These are phyloP conservation scores for Ailurus styani DNA, from an alignment of 2,113 vertebrate species.

Conservation along the genomic window DNA sequence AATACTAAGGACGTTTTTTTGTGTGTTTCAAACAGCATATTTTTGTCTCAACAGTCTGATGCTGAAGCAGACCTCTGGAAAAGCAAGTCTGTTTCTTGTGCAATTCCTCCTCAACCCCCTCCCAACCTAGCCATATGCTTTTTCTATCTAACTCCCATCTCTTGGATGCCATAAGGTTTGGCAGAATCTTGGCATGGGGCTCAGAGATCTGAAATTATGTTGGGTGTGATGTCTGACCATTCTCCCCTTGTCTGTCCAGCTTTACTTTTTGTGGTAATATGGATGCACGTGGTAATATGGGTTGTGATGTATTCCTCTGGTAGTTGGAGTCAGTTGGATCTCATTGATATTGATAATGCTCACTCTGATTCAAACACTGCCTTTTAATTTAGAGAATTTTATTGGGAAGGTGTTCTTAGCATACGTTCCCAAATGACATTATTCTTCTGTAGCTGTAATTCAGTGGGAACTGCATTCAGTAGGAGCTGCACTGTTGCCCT, in stretches of 20 bases:
- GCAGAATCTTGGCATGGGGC: constrained; percentile 74
- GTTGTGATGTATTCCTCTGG: background rate
- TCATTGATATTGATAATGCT: constrained; percentile 1
- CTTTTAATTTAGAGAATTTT: constrained; percentile 53
- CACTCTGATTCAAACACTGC: background rate
- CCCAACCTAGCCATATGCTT: constrained; percentile 69
- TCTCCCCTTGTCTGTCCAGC: constrained; percentile 36
- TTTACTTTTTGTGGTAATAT: background rate
- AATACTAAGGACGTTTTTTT: background rate
- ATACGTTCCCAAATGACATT: constrained; percentile 26
- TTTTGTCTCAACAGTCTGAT: constrained; percentile 62
- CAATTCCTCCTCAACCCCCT: constrained; percentile 47
- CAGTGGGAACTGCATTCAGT: background rate
- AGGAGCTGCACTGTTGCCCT: background rate
- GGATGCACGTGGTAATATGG: background rate
- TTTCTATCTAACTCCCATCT: constrained; percentile 56
- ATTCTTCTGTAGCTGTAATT: constrained; percentile 46
- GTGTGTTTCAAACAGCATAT: constrained; percentile 48
- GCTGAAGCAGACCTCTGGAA: constrained; percentile 68
- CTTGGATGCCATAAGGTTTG: constrained; percentile 69
- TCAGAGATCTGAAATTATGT: constrained; percentile 57
- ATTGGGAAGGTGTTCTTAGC: constrained; percentile 56
- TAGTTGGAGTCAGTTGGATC: background rate
- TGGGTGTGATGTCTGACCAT: constrained; percentile 58
- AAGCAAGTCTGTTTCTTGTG: constrained; percentile 66